Evolutionary conservation across 1,140 invertebrate genomes (phyloP).

Genomic region (Diachasma alloeum): DNA sequence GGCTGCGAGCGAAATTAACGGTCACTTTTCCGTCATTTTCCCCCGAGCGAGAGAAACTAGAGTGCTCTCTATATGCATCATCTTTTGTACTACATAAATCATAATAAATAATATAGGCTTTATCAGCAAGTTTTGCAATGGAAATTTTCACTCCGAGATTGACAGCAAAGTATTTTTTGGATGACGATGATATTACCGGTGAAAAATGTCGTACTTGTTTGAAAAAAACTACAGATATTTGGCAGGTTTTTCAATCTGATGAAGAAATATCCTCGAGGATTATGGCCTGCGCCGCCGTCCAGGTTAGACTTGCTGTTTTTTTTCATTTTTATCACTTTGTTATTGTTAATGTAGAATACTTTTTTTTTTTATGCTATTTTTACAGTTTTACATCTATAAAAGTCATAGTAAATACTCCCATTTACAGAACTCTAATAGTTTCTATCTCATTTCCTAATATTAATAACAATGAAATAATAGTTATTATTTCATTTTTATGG

Average conservation of each 20-base stretch:
- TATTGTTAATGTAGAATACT: too few relatives aligned
- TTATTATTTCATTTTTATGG: too few relatives aligned
- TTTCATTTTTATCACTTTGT: too few relatives aligned
- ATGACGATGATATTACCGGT: conserved; percentile 6
- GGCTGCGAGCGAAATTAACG: neutral
- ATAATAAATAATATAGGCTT: neutral
- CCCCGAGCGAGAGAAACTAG: too few relatives aligned
- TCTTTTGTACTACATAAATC: neutral
- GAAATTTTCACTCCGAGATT: neutral
- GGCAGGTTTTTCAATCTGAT: conserved; percentile 45
- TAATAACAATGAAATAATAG: too few relatives aligned
- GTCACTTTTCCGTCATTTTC: too few relatives aligned
- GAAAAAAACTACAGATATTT: conserved; percentile 37
- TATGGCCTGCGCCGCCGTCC: conserved; percentile 53
- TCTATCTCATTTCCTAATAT: too few relatives aligned
- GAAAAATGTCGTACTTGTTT: conserved; percentile 49
- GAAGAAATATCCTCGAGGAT: conserved; percentile 45
- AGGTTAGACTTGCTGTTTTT: conserved; percentile 47
- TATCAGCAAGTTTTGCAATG: neutral
- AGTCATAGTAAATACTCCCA: too few relatives aligned
- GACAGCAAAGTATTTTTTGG: neutral
- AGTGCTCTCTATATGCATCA: too few relatives aligned
- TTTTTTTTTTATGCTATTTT: too few relatives aligned
- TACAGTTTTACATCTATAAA: too few relatives aligned
- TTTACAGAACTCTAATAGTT: too few relatives aligned